Base-by-base conservation (phyloP, 2,888 invertebrate genomes). In the Drosophila algonquin region DNA sequence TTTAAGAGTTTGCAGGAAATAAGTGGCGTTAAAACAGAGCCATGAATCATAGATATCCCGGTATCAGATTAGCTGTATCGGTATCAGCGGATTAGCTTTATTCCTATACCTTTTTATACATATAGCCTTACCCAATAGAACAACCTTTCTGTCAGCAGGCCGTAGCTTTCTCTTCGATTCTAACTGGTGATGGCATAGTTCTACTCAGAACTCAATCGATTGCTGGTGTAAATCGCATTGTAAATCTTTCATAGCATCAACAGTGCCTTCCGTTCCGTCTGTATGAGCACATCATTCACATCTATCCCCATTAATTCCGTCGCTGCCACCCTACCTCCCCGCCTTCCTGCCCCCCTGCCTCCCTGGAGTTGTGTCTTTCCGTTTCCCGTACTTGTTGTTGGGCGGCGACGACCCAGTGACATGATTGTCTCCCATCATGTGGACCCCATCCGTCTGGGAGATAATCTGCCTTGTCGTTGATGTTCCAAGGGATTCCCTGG, bases 321-420 rank as follows among this genome's bases (percentile, higher is more conserved):
- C 0, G 7, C 40, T n/a, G n/a, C 40, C n/a, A n/a, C n/a, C n/a
- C 35, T 35, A 7, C 27, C 27, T 4, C 4, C 24, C 24, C 2
- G 21, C 18, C 18, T 18, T 18, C 18, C 18, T 18, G 21, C 21
- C 21, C 0, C 12, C 35, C 35, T 40, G 10, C 35, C 40, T 8
- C n/a, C 54, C 24, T 44, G 35, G 40, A 44, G 40, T 21, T 44
- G 24, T 21, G 54, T 24, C 40, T 40, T 54, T 50, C 14, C 68
- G 35, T 14, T 44, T 50, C 40, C 18, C 40, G 14, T 40, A 2
- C n/a, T 40, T 40, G 14, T 14, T 40, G 40, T 14, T 40, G 40
- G 40, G 14, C 40, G 40, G n/a, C 40, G 40, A 40, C 63, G 73
- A 70, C 80, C 72, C 63, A 80, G 46, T 80, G 79, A 77, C 79